Percentiles rank a stretch among this genome's conserved stretches.
These are phyloP conservation scores for Laupala kohalensis DNA, from an alignment of 1,140 invertebrate genomes.

Conservation along the genomic window DNA sequence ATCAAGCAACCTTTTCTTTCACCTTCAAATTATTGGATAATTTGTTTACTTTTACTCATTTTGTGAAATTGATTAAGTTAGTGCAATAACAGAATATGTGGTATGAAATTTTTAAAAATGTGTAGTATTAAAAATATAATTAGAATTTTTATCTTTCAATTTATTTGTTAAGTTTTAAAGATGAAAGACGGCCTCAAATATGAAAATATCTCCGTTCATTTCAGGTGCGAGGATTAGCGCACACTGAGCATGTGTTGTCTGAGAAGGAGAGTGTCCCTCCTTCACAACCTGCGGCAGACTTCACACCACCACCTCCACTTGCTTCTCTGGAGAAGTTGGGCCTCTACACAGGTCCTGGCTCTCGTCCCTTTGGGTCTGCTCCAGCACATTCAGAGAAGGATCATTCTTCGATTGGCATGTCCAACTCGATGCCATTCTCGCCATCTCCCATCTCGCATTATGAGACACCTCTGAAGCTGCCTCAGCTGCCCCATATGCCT, in stretches of 20 bases:
- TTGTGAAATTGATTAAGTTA: too few species aligned
- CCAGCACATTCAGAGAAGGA: slow-evolving; percentile 5
- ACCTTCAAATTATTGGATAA: too few species aligned
- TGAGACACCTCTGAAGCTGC: slow-evolving; percentile 26
- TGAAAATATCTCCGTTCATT: slow-evolving; percentile 9
- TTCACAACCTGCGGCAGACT: not conserved
- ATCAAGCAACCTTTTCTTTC: too few species aligned
- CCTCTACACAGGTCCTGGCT: not conserved
- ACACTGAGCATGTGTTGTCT: slow-evolving; percentile 38
- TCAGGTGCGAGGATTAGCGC: slow-evolving; percentile 55
- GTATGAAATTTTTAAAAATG: too few species aligned
- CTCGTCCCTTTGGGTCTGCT: slow-evolving; percentile 16
- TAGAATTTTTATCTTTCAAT: too few species aligned
- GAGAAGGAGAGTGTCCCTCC: slow-evolving; percentile 9
- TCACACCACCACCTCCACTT: slow-evolving; percentile 13
- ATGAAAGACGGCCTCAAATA: too few species aligned
- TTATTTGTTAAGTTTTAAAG: too few species aligned
- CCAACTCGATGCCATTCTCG: slow-evolving; percentile 8
- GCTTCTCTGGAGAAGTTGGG: slow-evolving; percentile 10
- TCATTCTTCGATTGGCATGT: not conserved
- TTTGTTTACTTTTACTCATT: too few species aligned
- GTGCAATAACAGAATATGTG: too few species aligned
- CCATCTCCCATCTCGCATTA: slow-evolving; percentile 10
- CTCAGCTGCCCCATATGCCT: slow-evolving; percentile 33
- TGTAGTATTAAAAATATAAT: too few species aligned